Evolutionary conservation across 2,797 vertebrate species (phyloP).

Genomic region (Tamandua tetradactyla): DNA sequence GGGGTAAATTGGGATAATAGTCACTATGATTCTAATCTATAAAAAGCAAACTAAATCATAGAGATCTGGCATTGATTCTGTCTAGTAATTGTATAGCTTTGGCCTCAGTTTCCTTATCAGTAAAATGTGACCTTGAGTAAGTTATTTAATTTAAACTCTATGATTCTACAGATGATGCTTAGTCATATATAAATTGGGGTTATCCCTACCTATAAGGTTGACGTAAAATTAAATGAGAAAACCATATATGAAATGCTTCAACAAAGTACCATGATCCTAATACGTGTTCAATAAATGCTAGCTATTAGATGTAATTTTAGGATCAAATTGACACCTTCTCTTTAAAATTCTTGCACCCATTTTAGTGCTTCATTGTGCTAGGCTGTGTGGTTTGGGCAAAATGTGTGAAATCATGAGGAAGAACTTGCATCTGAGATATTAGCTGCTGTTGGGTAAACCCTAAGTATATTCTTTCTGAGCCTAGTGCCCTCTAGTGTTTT

Average conservation of each 20-base stretch:
- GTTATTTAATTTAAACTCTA: no score
- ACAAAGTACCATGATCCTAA: not conserved
- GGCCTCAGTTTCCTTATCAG: no score
- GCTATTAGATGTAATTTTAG: not conserved
- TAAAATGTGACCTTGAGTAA: no score
- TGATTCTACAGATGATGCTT: not conserved
- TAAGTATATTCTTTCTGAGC: not conserved
- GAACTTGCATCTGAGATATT: not conserved
- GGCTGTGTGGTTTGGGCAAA: not conserved
- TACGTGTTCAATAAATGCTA: constrained; percentile 79
- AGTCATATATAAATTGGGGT: not conserved
- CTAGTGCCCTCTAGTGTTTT: not conserved
- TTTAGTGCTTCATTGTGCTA: not conserved
- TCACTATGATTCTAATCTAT: not conserved
- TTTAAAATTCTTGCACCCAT: not conserved
- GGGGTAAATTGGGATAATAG: not conserved
- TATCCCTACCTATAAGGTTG: not conserved
- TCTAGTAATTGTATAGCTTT: not conserved
- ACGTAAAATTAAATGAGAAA: constrained; percentile 38
- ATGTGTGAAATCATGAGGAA: not conserved
- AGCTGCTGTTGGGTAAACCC: not conserved
- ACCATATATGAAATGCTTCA: not conserved
- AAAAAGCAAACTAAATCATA: not conserved
- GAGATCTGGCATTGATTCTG: not conserved
- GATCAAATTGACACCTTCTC: not conserved